A percentile compares a stretch with the other conserved stretches of the same genome.
phyloP scores from a whole-genome alignment of 2,797 vertebrate genomes.

The Numenius phaeopus region DNA sequence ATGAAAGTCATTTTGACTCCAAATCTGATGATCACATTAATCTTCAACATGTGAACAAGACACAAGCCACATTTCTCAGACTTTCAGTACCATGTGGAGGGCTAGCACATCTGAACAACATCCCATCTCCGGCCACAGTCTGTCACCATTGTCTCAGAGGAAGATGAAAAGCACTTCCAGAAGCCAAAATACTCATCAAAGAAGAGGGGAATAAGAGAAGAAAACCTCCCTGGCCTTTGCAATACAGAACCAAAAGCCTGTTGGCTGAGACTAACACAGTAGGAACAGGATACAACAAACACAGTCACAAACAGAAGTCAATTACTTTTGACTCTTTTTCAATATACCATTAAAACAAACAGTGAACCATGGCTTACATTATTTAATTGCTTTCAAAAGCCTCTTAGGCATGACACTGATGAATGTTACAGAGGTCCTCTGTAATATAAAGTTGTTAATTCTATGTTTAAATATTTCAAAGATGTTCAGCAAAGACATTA shows the following conservation, averaged over 20 bases:
- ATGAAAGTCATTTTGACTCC: not conserved
- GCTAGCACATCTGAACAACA: not conserved
- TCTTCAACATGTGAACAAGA: not conserved
- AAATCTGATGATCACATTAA: not conserved
- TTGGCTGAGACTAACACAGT: not conserved
- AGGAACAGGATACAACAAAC: not conserved
- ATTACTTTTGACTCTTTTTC: not conserved
- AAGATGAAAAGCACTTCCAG: not conserved
- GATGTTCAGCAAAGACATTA: not conserved
- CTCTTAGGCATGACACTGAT: not conserved
- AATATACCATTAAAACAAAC: not conserved
- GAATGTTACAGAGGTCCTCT: not conserved
- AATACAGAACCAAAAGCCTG: not conserved
- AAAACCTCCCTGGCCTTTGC: not conserved
- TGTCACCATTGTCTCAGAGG: not conserved
- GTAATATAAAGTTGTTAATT: not conserved
- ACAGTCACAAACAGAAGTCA: not conserved
- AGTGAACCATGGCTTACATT: not conserved
- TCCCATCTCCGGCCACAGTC: not conserved
- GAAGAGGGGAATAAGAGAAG: not conserved
- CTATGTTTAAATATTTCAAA: not conserved
- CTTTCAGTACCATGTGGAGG: not conserved
- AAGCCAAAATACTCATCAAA: not conserved
- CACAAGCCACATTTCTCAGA: not conserved
- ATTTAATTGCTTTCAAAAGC: not conserved